phyloP scores from a whole-genome alignment of 53 echinoderm and acorn worm genomes.

The Actinopyga echinites region DNA sequence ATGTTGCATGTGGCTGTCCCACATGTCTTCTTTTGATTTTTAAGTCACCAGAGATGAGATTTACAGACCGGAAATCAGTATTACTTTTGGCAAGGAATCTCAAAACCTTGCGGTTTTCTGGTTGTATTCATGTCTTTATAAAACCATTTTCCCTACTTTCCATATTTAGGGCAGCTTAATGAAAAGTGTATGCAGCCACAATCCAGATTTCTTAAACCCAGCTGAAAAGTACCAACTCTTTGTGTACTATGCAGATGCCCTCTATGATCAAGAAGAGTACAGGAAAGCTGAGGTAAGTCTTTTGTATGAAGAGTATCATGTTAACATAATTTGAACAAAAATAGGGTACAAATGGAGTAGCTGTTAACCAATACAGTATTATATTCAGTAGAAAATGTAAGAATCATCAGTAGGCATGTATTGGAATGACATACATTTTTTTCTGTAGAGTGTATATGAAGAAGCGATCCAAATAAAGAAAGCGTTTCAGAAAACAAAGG shows the following conservation, averaged over 20 bases:
- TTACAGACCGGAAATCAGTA: no score
- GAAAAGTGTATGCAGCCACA: slow-evolving; percentile 92
- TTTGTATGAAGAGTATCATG: background rate
- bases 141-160: no score
- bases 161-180: slow-evolving; percentile 69
- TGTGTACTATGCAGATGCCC: slow-evolving; percentile 89
- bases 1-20: no score
- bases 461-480: slow-evolving; percentile 94
- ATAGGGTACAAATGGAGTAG: no score
- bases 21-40: no score
- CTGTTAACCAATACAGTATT: no score
- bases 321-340: background rate
- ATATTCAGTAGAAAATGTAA: no score
- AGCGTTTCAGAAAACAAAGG: slow-evolving; percentile 81
- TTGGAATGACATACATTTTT: background rate
- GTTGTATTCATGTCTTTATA: no score
- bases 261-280: slow-evolving; percentile 94
- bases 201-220: slow-evolving; percentile 78
- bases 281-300: slow-evolving; percentile 84
- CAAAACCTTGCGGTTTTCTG: no score
- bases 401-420: no score
- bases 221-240: slow-evolving; percentile 87
- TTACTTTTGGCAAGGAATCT: no score
- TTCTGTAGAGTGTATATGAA: slow-evolving; percentile 71
- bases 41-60: no score